These are phyloP conservation scores for Ganaspis sp. DNA, from an alignment of 1,140 invertebrate species.

Conservation along the genomic window DNA sequence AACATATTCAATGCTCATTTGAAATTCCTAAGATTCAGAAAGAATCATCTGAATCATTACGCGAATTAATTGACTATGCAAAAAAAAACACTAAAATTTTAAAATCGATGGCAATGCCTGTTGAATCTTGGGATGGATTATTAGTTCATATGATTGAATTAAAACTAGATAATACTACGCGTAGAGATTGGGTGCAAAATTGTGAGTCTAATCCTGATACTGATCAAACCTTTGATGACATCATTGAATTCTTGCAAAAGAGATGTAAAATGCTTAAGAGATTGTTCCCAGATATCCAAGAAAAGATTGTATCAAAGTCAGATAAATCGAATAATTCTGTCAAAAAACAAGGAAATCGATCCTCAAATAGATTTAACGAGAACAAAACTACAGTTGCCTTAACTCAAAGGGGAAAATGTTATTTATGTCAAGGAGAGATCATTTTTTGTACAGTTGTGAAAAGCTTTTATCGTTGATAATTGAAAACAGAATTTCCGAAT, in stretches of 20 bases:
- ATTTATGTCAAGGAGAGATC: conserved; percentile 33
- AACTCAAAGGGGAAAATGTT: conserved; percentile 29
- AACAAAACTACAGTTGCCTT: conserved; percentile 30
- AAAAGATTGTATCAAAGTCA: conserved; percentile 30
- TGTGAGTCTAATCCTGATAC: not conserved
- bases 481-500: conserved; percentile 39
- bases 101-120: conserved; percentile 35
- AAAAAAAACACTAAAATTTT: conserved; percentile 48
- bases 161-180: conserved; percentile 45
- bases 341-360: not conserved
- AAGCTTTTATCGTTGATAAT: conserved; percentile 36
- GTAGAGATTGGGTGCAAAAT: conserved; percentile 44
- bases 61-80: conserved; percentile 40
- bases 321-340: not conserved
- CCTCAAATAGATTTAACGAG: conserved; percentile 8
- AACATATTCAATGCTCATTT: conserved; percentile 47
- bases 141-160: conserved; percentile 45
- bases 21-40: conserved; percentile 40
- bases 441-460: conserved; percentile 40
- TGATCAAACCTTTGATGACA: not conserved
- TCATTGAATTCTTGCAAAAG: conserved; percentile 40
- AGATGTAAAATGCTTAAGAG: conserved; percentile 41
- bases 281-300: conserved; percentile 35
- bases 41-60: conserved; percentile 42
- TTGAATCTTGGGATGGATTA: conserved; percentile 46